Percentiles rank a stretch among this genome's conserved stretches.
Evolutionary conservation across 2,797 vertebrate genomes (phyloP).

Genomic region (Allobates femoralis): DNA sequence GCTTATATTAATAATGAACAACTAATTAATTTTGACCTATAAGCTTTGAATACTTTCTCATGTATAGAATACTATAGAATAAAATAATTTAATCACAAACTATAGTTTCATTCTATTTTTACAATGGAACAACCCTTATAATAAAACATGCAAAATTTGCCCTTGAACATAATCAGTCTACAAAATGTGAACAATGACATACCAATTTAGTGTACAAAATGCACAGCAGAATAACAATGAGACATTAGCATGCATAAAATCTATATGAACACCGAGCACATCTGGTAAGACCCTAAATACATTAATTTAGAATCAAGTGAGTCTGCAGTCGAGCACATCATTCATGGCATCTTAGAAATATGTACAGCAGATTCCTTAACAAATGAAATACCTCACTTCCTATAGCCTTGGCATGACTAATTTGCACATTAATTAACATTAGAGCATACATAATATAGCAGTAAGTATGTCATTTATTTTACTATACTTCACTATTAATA

Average conservation of each 20-base stretch:
- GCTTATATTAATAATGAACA: too few relatives aligned
- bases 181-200: conserved; percentile 66
- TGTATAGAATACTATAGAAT: not conserved
- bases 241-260: conserved; percentile 71
- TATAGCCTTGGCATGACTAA: conserved; percentile 44
- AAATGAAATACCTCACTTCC: conserved; percentile 34
- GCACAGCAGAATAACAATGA: conserved; percentile 69
- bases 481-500: not conserved
- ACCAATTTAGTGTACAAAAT: conserved; percentile 72
- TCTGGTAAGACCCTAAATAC: conserved; percentile 68
- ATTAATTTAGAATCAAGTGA: conserved; percentile 72
- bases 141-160: conserved; percentile 60
- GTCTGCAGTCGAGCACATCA: conserved; percentile 67
- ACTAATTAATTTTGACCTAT: not conserved
- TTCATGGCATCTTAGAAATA: conserved; percentile 46
- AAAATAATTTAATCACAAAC: not conserved
- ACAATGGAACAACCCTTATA: not conserved
- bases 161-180: conserved; percentile 65
- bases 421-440: conserved; percentile 48
- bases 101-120: not conserved
- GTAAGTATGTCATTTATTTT: conserved; percentile 5
- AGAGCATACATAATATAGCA: conserved; percentile 17
- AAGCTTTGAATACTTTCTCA: not conserved
- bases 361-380: conserved; percentile 45
- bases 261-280: conserved; percentile 69